Percentiles rank a stretch among this genome's conserved stretches.
These are phyloP conservation scores for Streptopelia turtur DNA, from an alignment of 2,797 vertebrate genomes.

Conservation along the genomic window DNA sequence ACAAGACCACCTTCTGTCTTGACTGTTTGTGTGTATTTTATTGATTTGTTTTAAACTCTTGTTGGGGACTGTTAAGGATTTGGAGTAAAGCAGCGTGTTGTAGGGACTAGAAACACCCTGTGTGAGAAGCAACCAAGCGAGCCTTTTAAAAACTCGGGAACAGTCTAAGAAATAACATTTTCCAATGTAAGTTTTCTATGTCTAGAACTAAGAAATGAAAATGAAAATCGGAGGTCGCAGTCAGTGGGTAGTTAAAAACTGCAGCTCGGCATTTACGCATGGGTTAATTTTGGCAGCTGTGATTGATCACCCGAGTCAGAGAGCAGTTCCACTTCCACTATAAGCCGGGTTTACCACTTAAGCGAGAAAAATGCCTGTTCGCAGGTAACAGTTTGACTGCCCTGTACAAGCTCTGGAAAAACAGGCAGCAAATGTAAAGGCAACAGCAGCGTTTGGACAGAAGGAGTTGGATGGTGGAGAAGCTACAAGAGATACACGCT, in stretches of 20 bases:
- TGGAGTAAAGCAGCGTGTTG: background rate
- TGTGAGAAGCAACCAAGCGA: background rate
- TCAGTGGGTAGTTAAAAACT: background rate
- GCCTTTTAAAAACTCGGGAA: background rate
- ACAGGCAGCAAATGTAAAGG: background rate
- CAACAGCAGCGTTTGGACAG: background rate
- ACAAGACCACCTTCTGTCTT: conserved; percentile 28
- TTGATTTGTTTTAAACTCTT: background rate
- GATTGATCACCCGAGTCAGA: background rate
- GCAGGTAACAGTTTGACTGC: background rate
- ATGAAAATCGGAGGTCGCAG: background rate
- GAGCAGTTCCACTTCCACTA: background rate
- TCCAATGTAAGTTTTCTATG: conserved; percentile 38
- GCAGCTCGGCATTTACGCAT: background rate
- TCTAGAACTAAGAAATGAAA: conserved; percentile 34
- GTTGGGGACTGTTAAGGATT: background rate
- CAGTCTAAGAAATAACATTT: conserved; percentile 40
- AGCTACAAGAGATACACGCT: background rate
- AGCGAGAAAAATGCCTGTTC: background rate
- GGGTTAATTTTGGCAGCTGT: background rate
- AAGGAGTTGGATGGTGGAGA: background rate
- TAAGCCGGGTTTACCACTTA: background rate
- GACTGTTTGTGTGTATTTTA: conserved; percentile 5
- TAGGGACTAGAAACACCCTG: background rate
- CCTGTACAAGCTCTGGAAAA: background rate